Evolutionary conservation across 92 coral and sea anemone genomes (phyloP).

Genomic region (Muricea muricata): DNA sequence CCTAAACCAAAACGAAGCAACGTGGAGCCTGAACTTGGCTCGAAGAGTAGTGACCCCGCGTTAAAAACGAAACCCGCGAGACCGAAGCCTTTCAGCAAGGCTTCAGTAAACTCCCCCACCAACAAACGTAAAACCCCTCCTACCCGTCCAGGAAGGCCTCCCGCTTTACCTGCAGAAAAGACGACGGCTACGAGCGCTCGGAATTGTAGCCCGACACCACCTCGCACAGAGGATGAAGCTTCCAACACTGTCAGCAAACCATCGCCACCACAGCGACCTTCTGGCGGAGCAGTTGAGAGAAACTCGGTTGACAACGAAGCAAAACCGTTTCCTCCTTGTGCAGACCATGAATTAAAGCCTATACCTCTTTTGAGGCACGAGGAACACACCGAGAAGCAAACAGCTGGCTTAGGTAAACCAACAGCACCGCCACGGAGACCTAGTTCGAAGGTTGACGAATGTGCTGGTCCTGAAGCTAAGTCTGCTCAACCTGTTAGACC

Average conservation of each 20-base stretch:
- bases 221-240: not conserved
- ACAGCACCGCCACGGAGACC: not conserved
- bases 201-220: conserved; percentile 53
- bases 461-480: not conserved
- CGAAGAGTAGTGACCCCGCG: conserved; percentile 76
- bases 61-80: conserved; percentile 70
- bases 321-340: not conserved
- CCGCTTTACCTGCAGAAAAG: conserved; percentile 30
- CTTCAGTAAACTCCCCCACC: conserved; percentile 32
- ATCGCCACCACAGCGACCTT: not conserved
- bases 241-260: not conserved
- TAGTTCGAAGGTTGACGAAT: not conserved
- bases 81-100: conserved; percentile 71
- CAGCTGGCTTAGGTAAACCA: not conserved
- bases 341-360: not conserved
- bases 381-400: not conserved
- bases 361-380: not conserved
- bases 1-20: not conserved
- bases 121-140: conserved; percentile 24
- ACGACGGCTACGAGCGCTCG: conserved; percentile 42
- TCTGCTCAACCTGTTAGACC: conserved; percentile 13
- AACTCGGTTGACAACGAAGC: not conserved
- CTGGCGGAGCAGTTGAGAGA: not conserved
- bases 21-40: not conserved
- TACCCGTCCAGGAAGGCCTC: conserved; percentile 37